These are phyloP conservation scores for Chelon labrosus DNA, from an alignment of 2,797 vertebrate genomes.

Conservation along the genomic window DNA sequence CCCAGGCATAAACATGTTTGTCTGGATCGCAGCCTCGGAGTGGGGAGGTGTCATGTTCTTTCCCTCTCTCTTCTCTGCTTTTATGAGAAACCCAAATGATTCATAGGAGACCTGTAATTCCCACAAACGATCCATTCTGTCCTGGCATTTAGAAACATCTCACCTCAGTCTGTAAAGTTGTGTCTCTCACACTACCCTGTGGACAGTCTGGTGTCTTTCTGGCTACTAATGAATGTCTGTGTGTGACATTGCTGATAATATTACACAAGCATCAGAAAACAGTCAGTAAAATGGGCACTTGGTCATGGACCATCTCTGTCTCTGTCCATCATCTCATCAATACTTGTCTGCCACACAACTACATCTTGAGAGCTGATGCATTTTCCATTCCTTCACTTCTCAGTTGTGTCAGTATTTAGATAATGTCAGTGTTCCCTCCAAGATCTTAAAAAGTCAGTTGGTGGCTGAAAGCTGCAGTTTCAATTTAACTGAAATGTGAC, in stretches of 20 bases:
- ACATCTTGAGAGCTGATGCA: constrained; percentile 43
- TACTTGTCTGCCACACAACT: constrained; percentile 50
- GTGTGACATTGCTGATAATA: constrained; percentile 49
- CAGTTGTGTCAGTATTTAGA: constrained; percentile 12
- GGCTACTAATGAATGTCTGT: constrained; percentile 29
- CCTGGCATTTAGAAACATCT: constrained; percentile 66
- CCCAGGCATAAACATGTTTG: constrained; percentile 79
- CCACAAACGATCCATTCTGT: constrained; percentile 63
- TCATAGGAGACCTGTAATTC: constrained; percentile 77
- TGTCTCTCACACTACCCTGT: constrained; percentile 41
- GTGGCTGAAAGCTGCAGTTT: constrained; percentile 18
- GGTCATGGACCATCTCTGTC: constrained; percentile 37
- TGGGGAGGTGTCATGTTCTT: constrained; percentile 67
- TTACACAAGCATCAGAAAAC: constrained; percentile 58
- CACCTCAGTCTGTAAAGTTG: constrained; percentile 73
- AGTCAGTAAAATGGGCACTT: constrained; percentile 42
- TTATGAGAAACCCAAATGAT: constrained; percentile 79
- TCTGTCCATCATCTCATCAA: constrained; percentile 54
- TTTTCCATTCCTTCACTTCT: constrained; percentile 31
- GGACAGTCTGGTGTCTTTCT: constrained; percentile 38
- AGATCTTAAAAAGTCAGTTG: constrained; percentile 12
- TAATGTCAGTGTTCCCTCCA: constrained; percentile 17
- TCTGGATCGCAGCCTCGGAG: constrained; percentile 62
- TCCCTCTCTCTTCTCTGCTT: constrained; percentile 55
- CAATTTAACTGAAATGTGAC: constrained; percentile 20